Conservation (phyloP, 92 coral and sea anemone genomes). For the Pocillopora grandis region DNA sequence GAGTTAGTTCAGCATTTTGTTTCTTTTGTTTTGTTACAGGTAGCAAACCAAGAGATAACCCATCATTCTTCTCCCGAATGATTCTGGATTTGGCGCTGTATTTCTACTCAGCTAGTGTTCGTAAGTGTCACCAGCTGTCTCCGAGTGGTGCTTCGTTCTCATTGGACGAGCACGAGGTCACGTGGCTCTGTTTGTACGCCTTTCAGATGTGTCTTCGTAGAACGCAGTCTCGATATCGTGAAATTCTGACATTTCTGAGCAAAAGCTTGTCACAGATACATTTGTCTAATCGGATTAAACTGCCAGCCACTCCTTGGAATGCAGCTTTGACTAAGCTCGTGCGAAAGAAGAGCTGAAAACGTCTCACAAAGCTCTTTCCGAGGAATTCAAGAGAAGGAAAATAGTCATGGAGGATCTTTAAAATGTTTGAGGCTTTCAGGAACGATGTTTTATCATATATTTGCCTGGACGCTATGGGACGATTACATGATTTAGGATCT, state of each 20-base stretch:
- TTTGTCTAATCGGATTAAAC: neutral
- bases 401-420: too few species aligned
- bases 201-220: constrained; percentile 55
- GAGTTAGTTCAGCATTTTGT: neutral
- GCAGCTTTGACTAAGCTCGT: too few species aligned
- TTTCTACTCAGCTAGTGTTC: constrained; percentile 44
- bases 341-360: too few species aligned
- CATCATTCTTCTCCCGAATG: constrained; percentile 46
- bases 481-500: neutral
- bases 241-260: constrained; percentile 23
- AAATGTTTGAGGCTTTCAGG: too few species aligned
- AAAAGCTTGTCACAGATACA: constrained; percentile 18
- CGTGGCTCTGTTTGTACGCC: constrained; percentile 75
- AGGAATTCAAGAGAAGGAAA: too few species aligned
- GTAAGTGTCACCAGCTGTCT: constrained; percentile 57
- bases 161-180: constrained; percentile 50
- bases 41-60: constrained; percentile 59
- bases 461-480: neutral
- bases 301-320: too few species aligned
- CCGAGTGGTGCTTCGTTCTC: constrained; percentile 18
- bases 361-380: too few species aligned
- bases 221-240: constrained; percentile 45
- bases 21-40: constrained; percentile 35
- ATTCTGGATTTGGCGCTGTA: constrained; percentile 55
- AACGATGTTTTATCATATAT: neutral